phyloP scores from a whole-genome alignment of 1,140 invertebrate genomes.

The Drosophila melanica region DNA sequence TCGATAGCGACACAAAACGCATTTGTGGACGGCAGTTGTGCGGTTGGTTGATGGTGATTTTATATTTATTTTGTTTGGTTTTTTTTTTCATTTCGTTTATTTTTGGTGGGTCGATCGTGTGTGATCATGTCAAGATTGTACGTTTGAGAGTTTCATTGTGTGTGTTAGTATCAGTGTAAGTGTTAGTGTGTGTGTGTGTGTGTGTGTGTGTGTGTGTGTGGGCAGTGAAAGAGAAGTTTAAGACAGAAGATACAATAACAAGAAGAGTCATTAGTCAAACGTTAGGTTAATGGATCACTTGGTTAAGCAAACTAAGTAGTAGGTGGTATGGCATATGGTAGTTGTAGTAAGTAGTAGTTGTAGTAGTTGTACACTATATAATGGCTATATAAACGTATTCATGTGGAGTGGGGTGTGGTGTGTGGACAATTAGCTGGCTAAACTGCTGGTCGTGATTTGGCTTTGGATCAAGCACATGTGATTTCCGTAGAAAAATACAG shows the following conservation, averaged over 20 bases:
- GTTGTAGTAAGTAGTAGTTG: conserved; percentile 29
- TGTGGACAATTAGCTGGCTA: neutral
- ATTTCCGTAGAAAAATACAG: neutral
- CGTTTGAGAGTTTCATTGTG: conserved; percentile 3
- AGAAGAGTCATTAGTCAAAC: conserved; percentile 80
- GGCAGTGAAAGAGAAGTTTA: conserved; percentile 80
- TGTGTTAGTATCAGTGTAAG: conserved; percentile 15
- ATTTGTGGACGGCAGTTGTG: conserved; percentile 60
- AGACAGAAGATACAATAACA: conserved; percentile 83
- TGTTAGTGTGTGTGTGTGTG: conserved; percentile 51
- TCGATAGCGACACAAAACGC: conserved; percentile 45
- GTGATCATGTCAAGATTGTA: conserved; percentile 37
- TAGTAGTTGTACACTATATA: conserved; percentile 6
- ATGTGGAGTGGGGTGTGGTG: neutral
- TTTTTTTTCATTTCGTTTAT: conserved; percentile 17
- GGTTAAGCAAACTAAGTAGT: conserved; percentile 65
- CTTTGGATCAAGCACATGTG: neutral
- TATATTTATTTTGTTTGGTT: conserved; percentile 13
- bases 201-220: conserved; percentile 56
- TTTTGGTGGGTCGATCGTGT: conserved; percentile 29
- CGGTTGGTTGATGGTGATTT: conserved; percentile 59
- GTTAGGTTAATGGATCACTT: conserved; percentile 73
- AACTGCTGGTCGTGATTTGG: neutral
- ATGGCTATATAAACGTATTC: neutral
- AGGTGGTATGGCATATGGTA: conserved; percentile 61